Evolutionary conservation across 2,797 vertebrate species (phyloP).

Genomic region (Okamejei kenojei): DNA sequence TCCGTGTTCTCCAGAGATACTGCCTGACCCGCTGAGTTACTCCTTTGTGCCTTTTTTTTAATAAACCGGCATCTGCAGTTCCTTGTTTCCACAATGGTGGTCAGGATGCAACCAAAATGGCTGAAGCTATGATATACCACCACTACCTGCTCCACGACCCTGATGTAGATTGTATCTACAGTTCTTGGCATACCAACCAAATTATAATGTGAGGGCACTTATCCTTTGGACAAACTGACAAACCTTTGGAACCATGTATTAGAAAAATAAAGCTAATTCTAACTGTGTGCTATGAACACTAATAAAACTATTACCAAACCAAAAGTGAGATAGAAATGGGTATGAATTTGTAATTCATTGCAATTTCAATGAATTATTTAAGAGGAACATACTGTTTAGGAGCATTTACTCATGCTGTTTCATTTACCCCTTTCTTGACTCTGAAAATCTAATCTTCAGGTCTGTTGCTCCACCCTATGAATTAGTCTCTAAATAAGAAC

Average conservation of each 20-base stretch:
- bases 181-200: not conserved
- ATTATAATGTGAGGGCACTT: not conserved
- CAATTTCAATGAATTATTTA: not conserved
- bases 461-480: not conserved
- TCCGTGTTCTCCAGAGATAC: too few relatives aligned
- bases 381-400: not conserved
- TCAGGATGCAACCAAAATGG: too few relatives aligned
- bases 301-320: not conserved
- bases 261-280: not conserved
- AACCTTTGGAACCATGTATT: not conserved
- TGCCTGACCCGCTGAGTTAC: too few relatives aligned
- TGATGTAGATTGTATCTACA: not conserved
- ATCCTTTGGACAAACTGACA: not conserved
- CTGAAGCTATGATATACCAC: too few relatives aligned
- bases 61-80: too few relatives aligned
- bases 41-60: too few relatives aligned
- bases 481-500: not conserved
- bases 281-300: not conserved
- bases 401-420: too few relatives aligned
- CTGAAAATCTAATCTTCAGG: not conserved
- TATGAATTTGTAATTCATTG: not conserved
- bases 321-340: not conserved
- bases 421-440: too few relatives aligned
- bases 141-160: too few relatives aligned
- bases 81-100: too few relatives aligned